Percentiles rank a stretch among this genome's conserved stretches.
Conservation (phyloP, 2,888 invertebrate species). For the Phania funesta region DNA sequence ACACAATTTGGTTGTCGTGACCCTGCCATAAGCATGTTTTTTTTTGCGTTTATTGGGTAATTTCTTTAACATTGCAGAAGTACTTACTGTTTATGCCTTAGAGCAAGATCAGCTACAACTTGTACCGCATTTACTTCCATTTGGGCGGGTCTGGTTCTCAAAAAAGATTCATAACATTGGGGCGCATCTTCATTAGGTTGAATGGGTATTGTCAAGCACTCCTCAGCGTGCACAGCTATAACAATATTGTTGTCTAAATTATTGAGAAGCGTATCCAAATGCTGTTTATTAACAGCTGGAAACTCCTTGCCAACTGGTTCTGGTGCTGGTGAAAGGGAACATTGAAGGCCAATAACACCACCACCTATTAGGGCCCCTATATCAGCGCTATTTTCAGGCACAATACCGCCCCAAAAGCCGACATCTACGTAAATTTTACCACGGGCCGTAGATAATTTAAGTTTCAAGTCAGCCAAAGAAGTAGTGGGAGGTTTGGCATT, state of each 20-base stretch:
- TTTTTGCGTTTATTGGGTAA: no score
- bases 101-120: conserved; percentile 82
- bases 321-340: conserved; percentile 86
- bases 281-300: conserved; percentile 82
- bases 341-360: conserved; percentile 88
- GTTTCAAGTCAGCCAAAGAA: conserved; percentile 83
- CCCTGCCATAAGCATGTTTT: no score
- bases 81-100: conserved; percentile 69
- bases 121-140: conserved; percentile 86
- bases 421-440: conserved; percentile 85
- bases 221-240: conserved; percentile 87
- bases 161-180: conserved; percentile 84
- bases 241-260: conserved; percentile 83
- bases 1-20: no score
- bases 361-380: conserved; percentile 83
- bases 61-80: no score
- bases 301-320: conserved; percentile 84
- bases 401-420: conserved; percentile 90
- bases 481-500: conserved; percentile 88
- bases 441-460: conserved; percentile 83
- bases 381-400: conserved; percentile 75
- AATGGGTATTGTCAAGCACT: conserved; percentile 80
- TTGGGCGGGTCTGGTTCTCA: conserved; percentile 83
- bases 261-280: conserved; percentile 83
- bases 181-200: conserved; percentile 80